Base-by-base conservation (phyloP, 2,888 invertebrate species). In the Euplexia lucipara region DNA sequence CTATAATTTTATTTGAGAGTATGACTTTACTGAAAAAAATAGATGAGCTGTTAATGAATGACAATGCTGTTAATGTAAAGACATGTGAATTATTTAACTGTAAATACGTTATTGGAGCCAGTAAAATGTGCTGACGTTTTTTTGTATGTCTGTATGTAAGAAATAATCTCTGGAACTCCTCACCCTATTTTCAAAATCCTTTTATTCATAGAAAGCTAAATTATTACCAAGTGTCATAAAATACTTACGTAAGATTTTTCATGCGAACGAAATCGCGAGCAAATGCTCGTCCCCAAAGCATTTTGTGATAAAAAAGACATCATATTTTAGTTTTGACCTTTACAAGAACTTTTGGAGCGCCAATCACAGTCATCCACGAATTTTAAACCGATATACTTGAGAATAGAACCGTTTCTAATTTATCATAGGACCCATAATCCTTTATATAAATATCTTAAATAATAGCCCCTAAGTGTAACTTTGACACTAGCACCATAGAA, bases 391-490 rank as follows among this genome's bases (percentile, higher is more conserved):
- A 60, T 49, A 22, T 53, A 64, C 4, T 48, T 0, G 22, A 20
- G n/a, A 16, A 6, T 22, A n/a, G 10, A 37, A 37, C 77, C 72
- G 56, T 74, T 70, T 76, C 16, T 61, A 70, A 73, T 66, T 49
- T 60, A 74, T 66, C 66, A 57, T 49, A 22, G 44, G 30, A 18
- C 57, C 39, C 49, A 41, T 63, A 68, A 66, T 44, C 58, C 22
- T 69, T 79, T 76, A 79, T 61, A 62, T 75, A 78, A 66, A 65
- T 41, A 59, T 12, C 44, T 39, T 22, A 66, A 16, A 64, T 76
- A 61, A 75, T 63, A n/a, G 65, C 7, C 54, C 49, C 62, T 60
- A 65, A 75, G 60, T 68, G 63, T 45, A 12, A 58, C 62, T 61
- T 75, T 79, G 59, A 78, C 75, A 53, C 58, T 34, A 59, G 22